Conservation (phyloP, 2,797 vertebrate genomes). For the Tapirus indicus region DNA sequence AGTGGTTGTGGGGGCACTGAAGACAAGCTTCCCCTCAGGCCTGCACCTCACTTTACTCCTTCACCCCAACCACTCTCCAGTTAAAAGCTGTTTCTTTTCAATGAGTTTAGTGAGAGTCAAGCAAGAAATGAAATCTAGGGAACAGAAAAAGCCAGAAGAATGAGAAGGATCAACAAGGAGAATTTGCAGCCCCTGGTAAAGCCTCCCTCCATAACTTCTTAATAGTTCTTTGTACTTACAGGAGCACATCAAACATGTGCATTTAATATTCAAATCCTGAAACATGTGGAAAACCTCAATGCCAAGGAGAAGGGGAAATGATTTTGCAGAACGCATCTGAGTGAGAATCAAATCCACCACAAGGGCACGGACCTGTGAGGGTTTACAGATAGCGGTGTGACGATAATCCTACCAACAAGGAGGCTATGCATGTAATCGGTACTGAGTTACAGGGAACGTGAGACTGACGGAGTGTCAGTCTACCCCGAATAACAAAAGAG, state of each 20-base stretch:
- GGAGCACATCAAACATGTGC: not conserved
- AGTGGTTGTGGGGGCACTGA: not conserved
- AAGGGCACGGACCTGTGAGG: not conserved
- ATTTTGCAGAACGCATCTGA: not conserved
- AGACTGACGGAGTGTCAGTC: not conserved
- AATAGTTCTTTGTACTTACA: not conserved
- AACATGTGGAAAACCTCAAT: not conserved
- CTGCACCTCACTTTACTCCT: not conserved
- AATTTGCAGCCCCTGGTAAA: not conserved
- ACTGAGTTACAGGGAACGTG: not conserved
- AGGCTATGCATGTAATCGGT: not conserved
- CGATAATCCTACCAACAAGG: not conserved
- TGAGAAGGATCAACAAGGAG: not conserved
- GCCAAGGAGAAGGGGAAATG: not conserved
- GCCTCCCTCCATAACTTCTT: not conserved
- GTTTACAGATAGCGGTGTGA: not conserved
- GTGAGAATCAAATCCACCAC: not conserved
- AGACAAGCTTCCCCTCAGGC: not conserved
- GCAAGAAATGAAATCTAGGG: not conserved
- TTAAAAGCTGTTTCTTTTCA: not conserved
- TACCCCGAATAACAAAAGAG: not conserved
- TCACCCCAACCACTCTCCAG: not conserved
- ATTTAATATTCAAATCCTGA: not conserved
- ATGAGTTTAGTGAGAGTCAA: not conserved
- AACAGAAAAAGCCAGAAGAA: not conserved